Conservation (phyloP, 2,113 vertebrate species). For the Heterotis niloticus region DNA sequence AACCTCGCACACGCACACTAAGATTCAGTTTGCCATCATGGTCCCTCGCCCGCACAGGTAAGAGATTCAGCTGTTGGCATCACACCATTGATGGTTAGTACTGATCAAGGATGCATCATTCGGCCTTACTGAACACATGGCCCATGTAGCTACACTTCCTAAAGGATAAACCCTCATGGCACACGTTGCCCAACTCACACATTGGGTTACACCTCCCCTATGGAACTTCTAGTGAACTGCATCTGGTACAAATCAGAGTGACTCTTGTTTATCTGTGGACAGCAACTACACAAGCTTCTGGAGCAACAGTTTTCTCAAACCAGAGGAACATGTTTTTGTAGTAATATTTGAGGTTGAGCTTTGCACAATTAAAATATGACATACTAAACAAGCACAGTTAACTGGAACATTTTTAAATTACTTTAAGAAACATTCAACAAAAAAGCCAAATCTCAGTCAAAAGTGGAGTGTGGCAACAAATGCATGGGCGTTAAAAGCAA, state of each 20-base stretch:
- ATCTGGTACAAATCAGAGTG: not conserved
- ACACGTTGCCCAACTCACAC: conserved; percentile 4
- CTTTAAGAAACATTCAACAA: conserved; percentile 10
- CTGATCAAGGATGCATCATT: conserved; percentile 8
- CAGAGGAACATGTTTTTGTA: not conserved
- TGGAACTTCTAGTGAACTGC: not conserved
- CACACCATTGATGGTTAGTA: conserved; percentile 20
- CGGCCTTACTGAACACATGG: conserved; percentile 36
- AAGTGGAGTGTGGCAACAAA: not conserved
- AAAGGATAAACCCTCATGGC: not conserved
- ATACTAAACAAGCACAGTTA: conserved; percentile 1
- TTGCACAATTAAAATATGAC: not conserved
- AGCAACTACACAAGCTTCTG: not conserved
- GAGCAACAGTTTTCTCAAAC: not conserved
- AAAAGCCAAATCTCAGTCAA: not conserved
- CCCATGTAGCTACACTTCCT: conserved; percentile 28
- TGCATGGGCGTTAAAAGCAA: not conserved
- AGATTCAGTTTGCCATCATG: too few relatives aligned
- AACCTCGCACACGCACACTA: too few relatives aligned
- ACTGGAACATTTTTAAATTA: conserved; percentile 8
- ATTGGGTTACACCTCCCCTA: conserved; percentile 4
- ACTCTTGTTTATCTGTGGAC: not conserved
- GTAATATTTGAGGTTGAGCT: too few relatives aligned
- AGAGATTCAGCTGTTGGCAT: conserved; percentile 36
- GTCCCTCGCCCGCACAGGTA: not conserved